Conservation (phyloP, 2,888 invertebrate species). For the Drosophila parthenogenetica region DNA sequence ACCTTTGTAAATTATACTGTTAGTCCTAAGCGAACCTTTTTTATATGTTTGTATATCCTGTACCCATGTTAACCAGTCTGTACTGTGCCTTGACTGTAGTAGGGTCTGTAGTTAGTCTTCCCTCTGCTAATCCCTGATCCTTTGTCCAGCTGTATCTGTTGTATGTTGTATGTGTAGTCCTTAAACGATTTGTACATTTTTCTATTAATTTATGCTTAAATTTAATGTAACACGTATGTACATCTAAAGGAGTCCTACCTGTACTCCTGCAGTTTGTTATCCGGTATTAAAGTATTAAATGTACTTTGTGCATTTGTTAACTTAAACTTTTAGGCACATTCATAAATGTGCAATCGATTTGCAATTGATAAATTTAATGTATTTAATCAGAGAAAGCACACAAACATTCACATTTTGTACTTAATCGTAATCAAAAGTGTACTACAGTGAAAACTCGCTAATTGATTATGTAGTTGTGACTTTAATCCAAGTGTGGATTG, state of each 20-base stretch:
- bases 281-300: constrained; percentile 70
- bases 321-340: constrained; percentile 32
- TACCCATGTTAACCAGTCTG: constrained; percentile 17
- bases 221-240: constrained; percentile 15
- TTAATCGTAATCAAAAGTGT: constrained; percentile 46
- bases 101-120: constrained; percentile 3
- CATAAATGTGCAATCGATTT: constrained; percentile 5
- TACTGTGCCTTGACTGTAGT: constrained; percentile 28
- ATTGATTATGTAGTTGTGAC: not conserved
- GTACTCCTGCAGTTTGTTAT: constrained; percentile 18
- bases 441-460: constrained; percentile 4
- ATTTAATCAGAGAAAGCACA: constrained; percentile 45
- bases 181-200: constrained; percentile 47
- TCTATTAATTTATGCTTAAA: constrained; percentile 49
- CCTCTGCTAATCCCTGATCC: not conserved
- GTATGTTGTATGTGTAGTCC: constrained; percentile 31
- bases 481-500: not conserved
- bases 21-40: constrained; percentile 27
- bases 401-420: constrained; percentile 58
- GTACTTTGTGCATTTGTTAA: constrained; percentile 77
- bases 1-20: constrained; percentile 61
- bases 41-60: not conserved
- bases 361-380: constrained; percentile 23
- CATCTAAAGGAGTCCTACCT: not conserved
- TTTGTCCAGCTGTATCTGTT: constrained; percentile 14